A percentile compares a stretch with the other conserved stretches of the same genome.
These are phyloP conservation scores for Sylvia borin DNA, from an alignment of 2,797 vertebrate species.

Conservation along the genomic window DNA sequence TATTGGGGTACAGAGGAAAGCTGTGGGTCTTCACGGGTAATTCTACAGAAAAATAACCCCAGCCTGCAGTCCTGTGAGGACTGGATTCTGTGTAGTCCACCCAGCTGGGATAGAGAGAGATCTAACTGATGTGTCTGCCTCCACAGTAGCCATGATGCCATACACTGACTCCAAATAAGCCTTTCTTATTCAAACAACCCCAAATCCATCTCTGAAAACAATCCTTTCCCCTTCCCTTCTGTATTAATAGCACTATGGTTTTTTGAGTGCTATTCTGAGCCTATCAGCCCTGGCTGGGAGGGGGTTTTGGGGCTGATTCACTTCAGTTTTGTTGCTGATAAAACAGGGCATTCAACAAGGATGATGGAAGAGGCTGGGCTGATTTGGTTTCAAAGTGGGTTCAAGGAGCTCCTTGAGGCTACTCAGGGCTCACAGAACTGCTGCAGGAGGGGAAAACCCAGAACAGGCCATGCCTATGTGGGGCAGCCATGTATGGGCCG, in stretches of 20 bases:
- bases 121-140: not conserved
- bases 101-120: not conserved
- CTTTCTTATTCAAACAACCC: not conserved
- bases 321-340: not conserved
- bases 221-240: not conserved
- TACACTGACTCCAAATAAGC: not conserved
- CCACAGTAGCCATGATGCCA: not conserved
- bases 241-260: not conserved
- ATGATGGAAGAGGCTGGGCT: not conserved
- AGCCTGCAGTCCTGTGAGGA: not conserved
- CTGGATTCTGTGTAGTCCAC: not conserved
- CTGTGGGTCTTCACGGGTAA: not conserved
- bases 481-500: not conserved
- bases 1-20: not conserved
- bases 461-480: not conserved
- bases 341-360: not conserved
- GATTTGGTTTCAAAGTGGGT: not conserved
- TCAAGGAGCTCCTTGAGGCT: not conserved
- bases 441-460: accelerated
- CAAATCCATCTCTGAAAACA: not conserved
- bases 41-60: not conserved
- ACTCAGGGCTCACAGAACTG: not conserved
- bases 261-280: not conserved
- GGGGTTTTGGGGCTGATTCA: not conserved
- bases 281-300: not conserved